phyloP scores from a whole-genome alignment of 92 coral and sea anemone genomes.

The Galaxea fascicularis region DNA sequence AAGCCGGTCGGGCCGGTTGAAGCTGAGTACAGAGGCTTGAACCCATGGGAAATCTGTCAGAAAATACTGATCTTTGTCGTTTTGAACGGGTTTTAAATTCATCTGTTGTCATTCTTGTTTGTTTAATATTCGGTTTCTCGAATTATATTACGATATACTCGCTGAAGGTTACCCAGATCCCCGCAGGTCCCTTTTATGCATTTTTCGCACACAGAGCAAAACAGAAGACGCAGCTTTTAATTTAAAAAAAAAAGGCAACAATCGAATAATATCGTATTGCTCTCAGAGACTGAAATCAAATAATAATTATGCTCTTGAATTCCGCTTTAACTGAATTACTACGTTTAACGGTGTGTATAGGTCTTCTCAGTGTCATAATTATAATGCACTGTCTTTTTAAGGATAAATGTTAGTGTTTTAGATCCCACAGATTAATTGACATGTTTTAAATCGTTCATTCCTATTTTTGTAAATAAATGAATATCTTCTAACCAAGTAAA shows the following conservation, averaged over 20 bases:
- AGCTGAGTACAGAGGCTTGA: neutral
- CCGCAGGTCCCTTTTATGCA: no score
- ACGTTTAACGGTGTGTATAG: neutral
- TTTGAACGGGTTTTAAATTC: neutral
- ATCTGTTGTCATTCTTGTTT: neutral
- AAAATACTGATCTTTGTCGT: neutral
- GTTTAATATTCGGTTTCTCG: neutral
- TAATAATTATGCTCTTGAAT: neutral
- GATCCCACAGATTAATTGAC: neutral
- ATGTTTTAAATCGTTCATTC: neutral
- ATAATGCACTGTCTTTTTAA: neutral
- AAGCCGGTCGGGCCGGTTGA: neutral
- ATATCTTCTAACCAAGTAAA: no score
- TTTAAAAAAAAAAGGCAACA: no score
- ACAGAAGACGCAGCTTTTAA: no score
- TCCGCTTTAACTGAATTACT: neutral
- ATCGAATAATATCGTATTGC: no score
- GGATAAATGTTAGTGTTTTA: neutral
- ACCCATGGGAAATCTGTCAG: neutral
- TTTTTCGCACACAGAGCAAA: no score
- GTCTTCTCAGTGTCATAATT: neutral
- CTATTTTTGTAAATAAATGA: no score
- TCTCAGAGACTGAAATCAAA: no score
- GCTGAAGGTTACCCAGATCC: neutral
- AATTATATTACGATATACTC: neutral